Conservation (phyloP, 2,888 invertebrate species). For the Salpingus planirostris region DNA sequence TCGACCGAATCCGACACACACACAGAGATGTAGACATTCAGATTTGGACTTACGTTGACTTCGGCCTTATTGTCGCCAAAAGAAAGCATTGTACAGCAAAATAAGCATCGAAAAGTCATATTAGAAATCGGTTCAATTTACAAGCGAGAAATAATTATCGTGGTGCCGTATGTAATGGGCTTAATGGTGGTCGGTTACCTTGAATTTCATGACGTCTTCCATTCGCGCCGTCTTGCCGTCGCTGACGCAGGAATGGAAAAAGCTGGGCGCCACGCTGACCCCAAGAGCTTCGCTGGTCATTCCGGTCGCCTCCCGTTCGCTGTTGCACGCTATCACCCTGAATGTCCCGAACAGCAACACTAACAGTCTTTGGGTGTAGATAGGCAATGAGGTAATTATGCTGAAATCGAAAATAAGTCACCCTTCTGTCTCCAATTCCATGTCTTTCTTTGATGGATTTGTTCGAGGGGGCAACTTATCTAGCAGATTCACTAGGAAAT, state of each 20-base stretch:
- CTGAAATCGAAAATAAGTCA: conserved; percentile 41
- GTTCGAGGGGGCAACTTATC: too few species aligned
- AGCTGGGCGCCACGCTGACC: conserved; percentile 91
- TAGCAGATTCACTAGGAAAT: too few species aligned
- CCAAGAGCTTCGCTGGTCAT: conserved; percentile 95
- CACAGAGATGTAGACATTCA: too few species aligned
- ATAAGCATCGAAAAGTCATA: conserved; percentile 24
- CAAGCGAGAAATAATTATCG: conserved; percentile 1
- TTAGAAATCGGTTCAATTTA: conserved; percentile 6
- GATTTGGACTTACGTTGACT: conserved; percentile 57
- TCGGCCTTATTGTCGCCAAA: conserved; percentile 58
- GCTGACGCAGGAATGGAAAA: conserved; percentile 93
- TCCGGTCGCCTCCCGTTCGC: conserved; percentile 80
- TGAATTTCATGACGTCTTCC: conserved; percentile 91
- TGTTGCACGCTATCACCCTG: conserved; percentile 87
- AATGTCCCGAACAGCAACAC: conserved; percentile 96
- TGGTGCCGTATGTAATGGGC: background rate
- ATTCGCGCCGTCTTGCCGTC: conserved; percentile 91
- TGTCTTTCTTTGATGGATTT: too few species aligned
- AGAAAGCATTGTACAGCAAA: conserved; percentile 42
- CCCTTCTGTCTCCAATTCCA: background rate
- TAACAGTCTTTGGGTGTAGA: conserved; percentile 84
- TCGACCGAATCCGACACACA: conserved; percentile 1
- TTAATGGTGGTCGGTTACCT: conserved; percentile 47
- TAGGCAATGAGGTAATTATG: conserved; percentile 77